phyloP scores from a whole-genome alignment of 2,888 invertebrate genomes.

The Pilophorus perplexus region DNA sequence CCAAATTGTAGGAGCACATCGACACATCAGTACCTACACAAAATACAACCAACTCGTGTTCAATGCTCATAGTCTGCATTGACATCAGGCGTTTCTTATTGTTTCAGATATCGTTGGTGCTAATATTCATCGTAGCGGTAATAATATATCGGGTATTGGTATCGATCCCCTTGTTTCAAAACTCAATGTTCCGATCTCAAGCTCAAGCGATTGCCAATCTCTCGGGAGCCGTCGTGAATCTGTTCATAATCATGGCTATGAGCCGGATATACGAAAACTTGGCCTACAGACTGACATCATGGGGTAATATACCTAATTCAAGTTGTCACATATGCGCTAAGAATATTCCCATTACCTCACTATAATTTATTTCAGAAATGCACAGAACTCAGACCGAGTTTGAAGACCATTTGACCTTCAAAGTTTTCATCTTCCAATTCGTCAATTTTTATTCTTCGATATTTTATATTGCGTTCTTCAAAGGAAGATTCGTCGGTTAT shows the following conservation, averaged over 20 bases:
- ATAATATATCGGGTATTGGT: slow-evolving; percentile 59
- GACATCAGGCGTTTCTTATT: neutral
- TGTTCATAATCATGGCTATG: slow-evolving; percentile 58
- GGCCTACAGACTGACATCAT: slow-evolving; percentile 57
- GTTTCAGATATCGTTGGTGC: slow-evolving; percentile 56
- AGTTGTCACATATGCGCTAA: neutral
- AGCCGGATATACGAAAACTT: slow-evolving; percentile 58
- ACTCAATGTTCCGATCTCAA: slow-evolving; percentile 53
- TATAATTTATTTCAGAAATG: slow-evolving; percentile 52
- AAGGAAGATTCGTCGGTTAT: slow-evolving; percentile 57
- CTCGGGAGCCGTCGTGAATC: slow-evolving; percentile 57
- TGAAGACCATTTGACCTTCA: slow-evolving; percentile 61
- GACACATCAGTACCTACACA: no score
- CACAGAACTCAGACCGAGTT: slow-evolving; percentile 59
- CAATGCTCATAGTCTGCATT: neutral
- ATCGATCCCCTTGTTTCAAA: slow-evolving; percentile 57
- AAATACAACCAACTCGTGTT: neutral
- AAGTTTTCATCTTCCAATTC: slow-evolving; percentile 62
- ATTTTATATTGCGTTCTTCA: slow-evolving; percentile 63
- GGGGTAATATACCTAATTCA: slow-evolving; percentile 55
- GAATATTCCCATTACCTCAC: neutral
- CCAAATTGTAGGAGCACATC: no score
- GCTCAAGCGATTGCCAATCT: slow-evolving; percentile 57
- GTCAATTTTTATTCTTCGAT: slow-evolving; percentile 63
- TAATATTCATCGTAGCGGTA: slow-evolving; percentile 59